A percentile compares a stretch with the other conserved stretches of the same genome.
phyloP scores from a whole-genome alignment of 2,797 vertebrate species.

The Ispidina lecontei region DNA sequence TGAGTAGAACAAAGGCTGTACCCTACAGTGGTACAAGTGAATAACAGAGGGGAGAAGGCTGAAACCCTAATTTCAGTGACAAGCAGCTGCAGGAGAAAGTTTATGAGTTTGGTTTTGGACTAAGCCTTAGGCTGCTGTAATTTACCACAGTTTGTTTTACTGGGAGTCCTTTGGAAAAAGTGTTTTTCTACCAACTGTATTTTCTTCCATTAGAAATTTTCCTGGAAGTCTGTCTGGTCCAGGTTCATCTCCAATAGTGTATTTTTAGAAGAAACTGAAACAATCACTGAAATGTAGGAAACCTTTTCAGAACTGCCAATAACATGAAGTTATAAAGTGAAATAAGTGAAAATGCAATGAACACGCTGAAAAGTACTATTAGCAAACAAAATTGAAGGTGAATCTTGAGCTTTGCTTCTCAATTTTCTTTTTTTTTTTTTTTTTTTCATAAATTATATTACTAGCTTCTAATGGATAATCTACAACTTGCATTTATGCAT shows the following conservation, averaged over 20 bases:
- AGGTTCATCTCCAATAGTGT: neutral
- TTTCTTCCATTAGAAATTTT: neutral
- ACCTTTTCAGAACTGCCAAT: neutral
- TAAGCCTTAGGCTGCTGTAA: neutral
- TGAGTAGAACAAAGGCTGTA: accelerated
- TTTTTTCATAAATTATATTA: no score
- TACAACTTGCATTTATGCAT: neutral
- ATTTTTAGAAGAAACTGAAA: neutral
- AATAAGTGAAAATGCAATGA: neutral
- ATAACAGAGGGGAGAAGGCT: neutral
- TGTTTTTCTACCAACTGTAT: neutral
- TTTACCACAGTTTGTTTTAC: neutral
- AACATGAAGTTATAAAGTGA: neutral
- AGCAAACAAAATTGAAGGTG: neutral
- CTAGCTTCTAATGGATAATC: neutral
- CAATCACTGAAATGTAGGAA: neutral
- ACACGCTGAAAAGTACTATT: neutral
- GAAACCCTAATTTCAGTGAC: neutral
- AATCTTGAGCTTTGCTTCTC: neutral
- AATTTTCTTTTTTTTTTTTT: neutral
- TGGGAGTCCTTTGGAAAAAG: neutral
- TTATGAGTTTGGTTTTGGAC: neutral
- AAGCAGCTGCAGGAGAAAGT: neutral
- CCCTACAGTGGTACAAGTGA: neutral
- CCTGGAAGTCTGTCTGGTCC: neutral